These are phyloP conservation scores for Zootermopsis nevadensis DNA, from an alignment of 2,888 invertebrate species.

Conservation along the genomic window DNA sequence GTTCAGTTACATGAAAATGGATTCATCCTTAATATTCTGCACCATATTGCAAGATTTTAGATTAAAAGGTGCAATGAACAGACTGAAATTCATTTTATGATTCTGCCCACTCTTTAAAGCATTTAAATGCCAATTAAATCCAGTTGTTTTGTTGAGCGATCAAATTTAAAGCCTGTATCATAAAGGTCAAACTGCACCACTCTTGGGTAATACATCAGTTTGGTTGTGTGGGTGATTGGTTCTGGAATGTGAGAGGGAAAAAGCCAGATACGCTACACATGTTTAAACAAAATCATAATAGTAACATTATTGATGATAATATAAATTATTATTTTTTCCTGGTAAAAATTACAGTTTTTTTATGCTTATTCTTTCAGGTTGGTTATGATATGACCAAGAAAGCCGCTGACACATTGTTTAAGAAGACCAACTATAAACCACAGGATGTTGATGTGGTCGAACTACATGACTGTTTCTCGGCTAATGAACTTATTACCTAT, in stretches of 20 bases:
- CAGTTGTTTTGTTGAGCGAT: too few relatives aligned
- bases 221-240: background rate
- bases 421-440: slow-evolving; percentile 79
- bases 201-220: background rate
- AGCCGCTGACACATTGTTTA: slow-evolving; percentile 81
- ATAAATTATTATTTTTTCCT: background rate
- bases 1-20: too few relatives aligned
- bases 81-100: too few relatives aligned
- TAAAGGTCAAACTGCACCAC: too few relatives aligned
- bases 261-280: too few relatives aligned
- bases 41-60: too few relatives aligned
- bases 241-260: background rate
- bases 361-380: slow-evolving; percentile 63
- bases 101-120: too few relatives aligned
- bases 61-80: too few relatives aligned
- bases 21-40: too few relatives aligned
- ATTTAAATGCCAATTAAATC: too few relatives aligned
- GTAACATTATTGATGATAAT: background rate
- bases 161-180: too few relatives aligned
- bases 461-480: slow-evolving; percentile 97
- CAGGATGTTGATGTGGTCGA: slow-evolving; percentile 93
- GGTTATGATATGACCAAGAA: slow-evolving; percentile 94
- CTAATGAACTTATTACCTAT: slow-evolving; percentile 96
- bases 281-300: background rate
- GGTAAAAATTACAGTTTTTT: background rate